Evolutionary conservation across 2,113 vertebrate genomes (phyloP), one percentile per base, ranked within the genome.

Genomic region (Oryzias melastigma): DNA sequence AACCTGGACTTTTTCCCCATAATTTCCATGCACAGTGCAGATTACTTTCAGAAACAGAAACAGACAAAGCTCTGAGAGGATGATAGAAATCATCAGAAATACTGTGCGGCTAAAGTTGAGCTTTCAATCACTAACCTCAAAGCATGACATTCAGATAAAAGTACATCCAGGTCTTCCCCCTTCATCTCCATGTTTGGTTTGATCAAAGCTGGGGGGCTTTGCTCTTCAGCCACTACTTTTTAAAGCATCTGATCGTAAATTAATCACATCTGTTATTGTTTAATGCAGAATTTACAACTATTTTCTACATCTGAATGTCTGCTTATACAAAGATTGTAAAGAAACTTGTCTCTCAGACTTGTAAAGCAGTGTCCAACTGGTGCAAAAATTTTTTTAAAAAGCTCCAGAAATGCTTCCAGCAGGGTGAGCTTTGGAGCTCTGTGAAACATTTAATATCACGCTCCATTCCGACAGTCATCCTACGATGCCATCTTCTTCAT

Each of bases 401-500:
- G 27, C 22, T 42, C 24, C 22, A 7, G 17, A 51, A 53, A 42
- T 49, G n/a, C 27, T 50, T 57, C 57, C 57, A 66, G 57, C 59
- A 62, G 46, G 29, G 64, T 57, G 56, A 20, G 67, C 10, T 29
- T 59, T 42, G 25, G 58, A 60, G 57, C 66, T 57, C 50, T 62
- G 56, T 35, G 43, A 73, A 68, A 68, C 58, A 20, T 72, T 19
- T 45, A 50, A 61, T 47, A 52, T 57, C 58, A 55, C 64, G 40
- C 16, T 67, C 48, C 54, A 43, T 60, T 70, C 57, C 35, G 27
- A 62, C 46, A 17, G 24, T 72, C 62, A 20, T 42, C 29, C n/a
- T 57, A 40, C 16, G 62, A 73, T 55, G 80, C 82, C 53, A 77
- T 85, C 58, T 59, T 79, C 75, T 53, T 85, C 75, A 63, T 72